Evolutionary conservation across 2,888 invertebrate species (phyloP).

Genomic region (Lysandra bellargus): DNA sequence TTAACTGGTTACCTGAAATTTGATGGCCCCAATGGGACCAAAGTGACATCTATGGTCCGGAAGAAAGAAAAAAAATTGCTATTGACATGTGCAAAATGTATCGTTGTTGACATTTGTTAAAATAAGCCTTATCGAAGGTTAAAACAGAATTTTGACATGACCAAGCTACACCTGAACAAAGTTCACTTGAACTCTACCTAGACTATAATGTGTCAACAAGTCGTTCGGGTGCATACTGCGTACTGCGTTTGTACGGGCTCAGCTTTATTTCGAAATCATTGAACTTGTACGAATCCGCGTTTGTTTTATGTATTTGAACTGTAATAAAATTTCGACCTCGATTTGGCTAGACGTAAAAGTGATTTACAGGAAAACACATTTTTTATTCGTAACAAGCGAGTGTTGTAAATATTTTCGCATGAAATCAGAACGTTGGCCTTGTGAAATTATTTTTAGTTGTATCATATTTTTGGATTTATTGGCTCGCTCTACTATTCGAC

Average conservation of each 20-base stretch:
- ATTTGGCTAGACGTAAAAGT: neutral
- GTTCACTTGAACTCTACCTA: neutral
- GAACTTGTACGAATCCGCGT: neutral
- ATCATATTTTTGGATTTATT: neutral
- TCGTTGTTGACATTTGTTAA: too few species aligned
- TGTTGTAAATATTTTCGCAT: neutral
- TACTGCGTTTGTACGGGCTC: neutral
- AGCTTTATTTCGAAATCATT: neutral
- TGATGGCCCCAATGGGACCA: too few species aligned
- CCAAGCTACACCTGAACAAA: neutral
- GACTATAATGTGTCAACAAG: neutral
- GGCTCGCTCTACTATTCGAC: neutral
- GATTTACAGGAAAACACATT: neutral
- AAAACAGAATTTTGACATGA: neutral
- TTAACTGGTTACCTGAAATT: too few species aligned
- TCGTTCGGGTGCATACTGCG: neutral
- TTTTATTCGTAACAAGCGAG: constrained; percentile 16
- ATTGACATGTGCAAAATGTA: too few species aligned
- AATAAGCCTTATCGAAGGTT: neutral
- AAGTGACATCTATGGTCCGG: too few species aligned
- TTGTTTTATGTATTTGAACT: constrained; percentile 9
- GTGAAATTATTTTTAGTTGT: constrained; percentile 9
- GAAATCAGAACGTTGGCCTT: neutral
- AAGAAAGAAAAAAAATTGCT: too few species aligned
- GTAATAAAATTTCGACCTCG: neutral